Evolutionary conservation across 2,797 vertebrate genomes (phyloP), one percentile per base, ranked within the genome.

Genomic region (Cichlasoma orientale): DNA sequence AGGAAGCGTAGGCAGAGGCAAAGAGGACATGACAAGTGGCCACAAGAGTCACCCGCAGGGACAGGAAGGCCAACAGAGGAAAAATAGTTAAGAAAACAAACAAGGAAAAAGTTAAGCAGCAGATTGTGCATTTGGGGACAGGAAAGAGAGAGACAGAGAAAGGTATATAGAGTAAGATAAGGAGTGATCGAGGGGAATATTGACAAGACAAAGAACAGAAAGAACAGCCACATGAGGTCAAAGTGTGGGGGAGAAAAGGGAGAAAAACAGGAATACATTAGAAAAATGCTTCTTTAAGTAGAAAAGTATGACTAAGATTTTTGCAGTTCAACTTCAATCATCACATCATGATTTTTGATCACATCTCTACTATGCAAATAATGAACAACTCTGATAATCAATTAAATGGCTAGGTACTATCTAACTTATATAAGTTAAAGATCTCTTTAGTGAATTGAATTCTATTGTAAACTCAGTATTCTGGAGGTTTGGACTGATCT

Each of bases 1-100:
- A 91, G 89, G 85, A 91, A 91, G 79, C 4, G 66, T 74, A 69
- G 83, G 77, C 78, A 84, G 66, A 52, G 58, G 56, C 50, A 71
- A 56, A 25, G 56, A 71, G 61, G 73, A 79, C 41, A 72, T 23
- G 84, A 83, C 69, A 72, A 73, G 75, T 59, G 70, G 61, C 75
- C 59, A 77, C 9, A 57, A 72, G 72, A 79, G 59, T 21, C 21
- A 82, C 59, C 53, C 75, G 4, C n/a, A 70, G 70, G 44, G 76
- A 87, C 79, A 85, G 80, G 79, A 91, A 91, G 80, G 83, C 53
- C 77, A 54, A 54, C 55, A 72, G 55, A 73, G 50, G 56, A 57
- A 82, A 68, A 70, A 82, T 50, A 36, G 61, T 63, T 57, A 53
- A 66, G 23, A 29, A 56, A 21, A 54, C 55, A 77, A 82, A 83